Evolutionary conservation across 1,140 invertebrate species (phyloP).

Genomic region (Eriocheir sinensis): DNA sequence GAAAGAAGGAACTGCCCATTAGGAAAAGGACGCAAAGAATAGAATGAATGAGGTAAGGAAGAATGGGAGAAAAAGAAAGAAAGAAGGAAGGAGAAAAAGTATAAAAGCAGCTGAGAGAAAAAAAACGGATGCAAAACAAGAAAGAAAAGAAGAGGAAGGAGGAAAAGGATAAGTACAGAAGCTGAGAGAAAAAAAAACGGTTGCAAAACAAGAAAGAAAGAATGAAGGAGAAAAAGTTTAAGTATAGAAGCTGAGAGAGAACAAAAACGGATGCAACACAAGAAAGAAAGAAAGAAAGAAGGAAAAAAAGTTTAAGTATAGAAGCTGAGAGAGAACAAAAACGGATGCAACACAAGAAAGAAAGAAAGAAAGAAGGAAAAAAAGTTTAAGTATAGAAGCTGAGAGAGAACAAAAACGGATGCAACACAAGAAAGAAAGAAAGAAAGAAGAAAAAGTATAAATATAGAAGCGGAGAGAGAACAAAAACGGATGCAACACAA

Average conservation of each 20-base stretch:
- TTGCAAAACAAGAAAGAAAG: neutral
- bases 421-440: neutral
- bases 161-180: neutral
- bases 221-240: neutral
- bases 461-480: neutral
- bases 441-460: neutral
- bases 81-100: neutral
- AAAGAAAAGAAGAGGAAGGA: neutral
- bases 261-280: neutral
- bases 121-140: neutral
- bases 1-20: neutral
- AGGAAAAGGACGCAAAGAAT: neutral
- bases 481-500: neutral
- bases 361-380: neutral
- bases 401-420: neutral
- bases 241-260: neutral
- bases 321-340: neutral
- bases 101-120: neutral
- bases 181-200: neutral
- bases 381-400: neutral
- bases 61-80: neutral
- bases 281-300: neutral
- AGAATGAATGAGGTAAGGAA: neutral
- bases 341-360: neutral
- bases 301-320: neutral